phyloP scores from a whole-genome alignment of 2,888 invertebrate species.

The Mantis religiosa region DNA sequence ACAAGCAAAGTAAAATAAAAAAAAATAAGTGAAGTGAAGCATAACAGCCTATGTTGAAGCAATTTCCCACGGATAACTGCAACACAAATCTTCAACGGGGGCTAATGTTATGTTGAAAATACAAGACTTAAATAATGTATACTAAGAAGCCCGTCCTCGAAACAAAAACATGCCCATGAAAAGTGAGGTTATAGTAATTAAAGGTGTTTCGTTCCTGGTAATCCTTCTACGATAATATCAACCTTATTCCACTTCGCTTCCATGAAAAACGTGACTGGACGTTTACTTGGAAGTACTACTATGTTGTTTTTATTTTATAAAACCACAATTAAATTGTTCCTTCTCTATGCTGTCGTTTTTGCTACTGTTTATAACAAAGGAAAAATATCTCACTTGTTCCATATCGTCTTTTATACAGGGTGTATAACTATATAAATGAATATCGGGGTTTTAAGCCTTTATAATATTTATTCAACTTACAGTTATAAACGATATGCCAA shows the following conservation, averaged over 20 bases:
- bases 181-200: background rate
- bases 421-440: too few relatives aligned
- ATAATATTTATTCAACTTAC: too few relatives aligned
- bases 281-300: background rate
- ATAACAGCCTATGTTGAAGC: too few relatives aligned
- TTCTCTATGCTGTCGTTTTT: background rate
- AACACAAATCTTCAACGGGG: background rate
- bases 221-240: background rate
- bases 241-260: background rate
- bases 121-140: background rate
- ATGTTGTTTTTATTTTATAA: background rate
- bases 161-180: background rate
- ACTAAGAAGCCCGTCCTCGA: background rate
- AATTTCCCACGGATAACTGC: background rate
- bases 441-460: too few relatives aligned
- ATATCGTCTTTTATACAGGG: too few relatives aligned
- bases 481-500: too few relatives aligned
- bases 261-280: background rate
- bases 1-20: too few relatives aligned
- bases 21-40: too few relatives aligned
- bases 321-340: background rate
- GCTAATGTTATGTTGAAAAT: background rate
- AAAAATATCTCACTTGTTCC: too few relatives aligned
- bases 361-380: background rate
- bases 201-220: background rate